A percentile compares a stretch with the other conserved stretches of the same genome.
Evolutionary conservation across 35 echinoderm and acorn worm genomes (phyloP).

Genomic region (Acanthaster planci): DNA sequence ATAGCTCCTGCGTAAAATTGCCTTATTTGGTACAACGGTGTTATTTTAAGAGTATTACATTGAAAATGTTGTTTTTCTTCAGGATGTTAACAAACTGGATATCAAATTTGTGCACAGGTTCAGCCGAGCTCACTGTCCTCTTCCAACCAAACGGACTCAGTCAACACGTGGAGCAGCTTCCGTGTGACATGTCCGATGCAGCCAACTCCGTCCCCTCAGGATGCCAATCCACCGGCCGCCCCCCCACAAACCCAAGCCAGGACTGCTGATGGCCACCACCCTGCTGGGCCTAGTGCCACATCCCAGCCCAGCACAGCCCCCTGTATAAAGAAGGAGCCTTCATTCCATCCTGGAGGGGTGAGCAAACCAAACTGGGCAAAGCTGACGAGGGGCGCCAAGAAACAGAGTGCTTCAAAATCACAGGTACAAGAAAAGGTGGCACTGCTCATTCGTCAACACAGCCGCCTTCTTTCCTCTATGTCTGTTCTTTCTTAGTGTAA

Average conservation of each 20-base stretch:
- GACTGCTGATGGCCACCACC: neutral
- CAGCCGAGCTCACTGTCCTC: too few species aligned
- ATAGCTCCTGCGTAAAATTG: too few species aligned
- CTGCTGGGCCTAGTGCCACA: neutral
- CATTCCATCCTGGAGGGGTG: neutral
- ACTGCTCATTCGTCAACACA: too few species aligned
- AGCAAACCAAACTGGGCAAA: slow-evolving; percentile 27
- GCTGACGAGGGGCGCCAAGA: neutral
- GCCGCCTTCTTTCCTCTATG: too few species aligned
- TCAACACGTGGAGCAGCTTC: slow-evolving; percentile 29
- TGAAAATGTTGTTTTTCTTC: too few species aligned
- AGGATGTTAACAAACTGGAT: too few species aligned
- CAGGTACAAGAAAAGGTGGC: too few species aligned
- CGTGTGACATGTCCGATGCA: neutral
- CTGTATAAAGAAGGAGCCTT: neutral
- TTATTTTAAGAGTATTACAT: too few species aligned
- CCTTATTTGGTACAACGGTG: too few species aligned
- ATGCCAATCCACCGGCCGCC: neutral
- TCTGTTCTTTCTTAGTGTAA: too few species aligned
- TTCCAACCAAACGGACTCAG: neutral
- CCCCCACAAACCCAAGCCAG: neutral
- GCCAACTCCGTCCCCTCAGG: neutral
- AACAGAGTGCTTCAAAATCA: neutral
- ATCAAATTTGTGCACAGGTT: too few species aligned
- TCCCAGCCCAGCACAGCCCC: neutral